Percentiles rank a stretch among this genome's conserved stretches.
Evolutionary conservation across 2,113 vertebrate genomes (phyloP).

Genomic region (Paralichthys olivaceus): DNA sequence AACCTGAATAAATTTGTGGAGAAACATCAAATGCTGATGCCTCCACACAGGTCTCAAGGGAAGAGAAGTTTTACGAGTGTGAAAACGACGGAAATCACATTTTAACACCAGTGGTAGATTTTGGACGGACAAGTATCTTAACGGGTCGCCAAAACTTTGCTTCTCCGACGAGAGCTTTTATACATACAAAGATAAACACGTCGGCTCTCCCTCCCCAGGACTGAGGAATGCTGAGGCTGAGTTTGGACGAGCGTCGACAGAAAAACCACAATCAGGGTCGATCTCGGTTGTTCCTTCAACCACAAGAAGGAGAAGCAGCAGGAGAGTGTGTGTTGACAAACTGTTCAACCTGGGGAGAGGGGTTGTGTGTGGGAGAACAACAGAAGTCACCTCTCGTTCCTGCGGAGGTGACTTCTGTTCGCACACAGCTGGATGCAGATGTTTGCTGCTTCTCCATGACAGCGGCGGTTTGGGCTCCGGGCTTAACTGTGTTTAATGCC

Average conservation of each 20-base stretch:
- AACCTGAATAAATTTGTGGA: no score
- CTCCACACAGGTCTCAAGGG: no score
- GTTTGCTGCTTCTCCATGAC: slow-evolving; percentile 50
- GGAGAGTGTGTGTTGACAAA: not conserved
- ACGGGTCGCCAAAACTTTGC: slow-evolving; percentile 24
- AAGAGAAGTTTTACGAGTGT: no score
- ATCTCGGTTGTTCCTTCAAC: not conserved
- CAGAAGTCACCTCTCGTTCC: not conserved
- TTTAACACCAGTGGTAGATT: no score
- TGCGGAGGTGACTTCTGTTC: not conserved
- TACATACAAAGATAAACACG: slow-evolving; percentile 48
- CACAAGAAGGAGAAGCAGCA: not conserved
- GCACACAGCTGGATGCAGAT: slow-evolving; percentile 21
- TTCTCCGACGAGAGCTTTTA: slow-evolving; percentile 48
- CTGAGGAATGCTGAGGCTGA: slow-evolving; percentile 38
- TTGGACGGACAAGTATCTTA: no score
- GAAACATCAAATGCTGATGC: no score
- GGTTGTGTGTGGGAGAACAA: not conserved
- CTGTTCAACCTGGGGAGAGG: not conserved
- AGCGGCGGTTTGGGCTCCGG: slow-evolving; percentile 36
- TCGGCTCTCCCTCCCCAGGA: slow-evolving; percentile 22
- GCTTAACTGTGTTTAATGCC: slow-evolving; percentile 31
- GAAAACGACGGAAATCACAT: no score
- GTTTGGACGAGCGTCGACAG: slow-evolving; percentile 3
- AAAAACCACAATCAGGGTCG: slow-evolving; percentile 21